Conservation (phyloP, 2,113 vertebrate genomes). For the Ciconia maguari region DNA sequence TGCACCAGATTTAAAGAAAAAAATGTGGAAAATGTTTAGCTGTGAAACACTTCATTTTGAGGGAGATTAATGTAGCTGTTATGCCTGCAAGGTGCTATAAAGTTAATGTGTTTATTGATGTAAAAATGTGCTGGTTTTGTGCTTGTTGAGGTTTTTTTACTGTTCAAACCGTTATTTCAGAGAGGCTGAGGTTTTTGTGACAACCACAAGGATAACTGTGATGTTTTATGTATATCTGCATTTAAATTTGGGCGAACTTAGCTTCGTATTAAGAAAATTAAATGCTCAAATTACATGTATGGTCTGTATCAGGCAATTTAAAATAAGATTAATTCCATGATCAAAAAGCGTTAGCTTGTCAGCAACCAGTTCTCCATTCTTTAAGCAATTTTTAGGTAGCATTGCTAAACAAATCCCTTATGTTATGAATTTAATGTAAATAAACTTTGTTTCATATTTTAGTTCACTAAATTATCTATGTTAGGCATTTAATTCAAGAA, state of each 20-base stretch:
- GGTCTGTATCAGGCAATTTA: not conserved
- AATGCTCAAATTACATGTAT: not conserved
- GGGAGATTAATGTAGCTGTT: conserved; percentile 39
- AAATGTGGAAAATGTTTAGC: not conserved
- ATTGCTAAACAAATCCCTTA: not conserved
- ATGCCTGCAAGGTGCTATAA: conserved; percentile 55
- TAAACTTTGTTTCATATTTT: not conserved
- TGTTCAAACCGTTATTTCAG: conserved; percentile 42
- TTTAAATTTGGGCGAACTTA: conserved; percentile 48
- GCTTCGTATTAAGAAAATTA: conserved; percentile 23
- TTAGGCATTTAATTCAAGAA: not conserved
- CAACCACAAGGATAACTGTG: conserved; percentile 36
- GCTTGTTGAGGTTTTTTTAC: conserved; percentile 26
- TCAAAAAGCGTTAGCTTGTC: not conserved
- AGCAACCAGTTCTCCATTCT: not conserved
- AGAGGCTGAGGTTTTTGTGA: conserved; percentile 32
- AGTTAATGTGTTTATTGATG: conserved; percentile 35
- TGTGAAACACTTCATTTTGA: conserved; percentile 40
- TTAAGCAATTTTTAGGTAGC: not conserved
- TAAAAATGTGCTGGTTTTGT: conserved; percentile 46
- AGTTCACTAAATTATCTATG: not conserved
- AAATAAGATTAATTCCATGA: not conserved
- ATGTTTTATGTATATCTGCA: conserved; percentile 11
- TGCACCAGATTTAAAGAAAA: not conserved
- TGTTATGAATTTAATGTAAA: not conserved